phyloP scores from a whole-genome alignment of 2,888 invertebrate genomes.

The Diarsia mendica region DNA sequence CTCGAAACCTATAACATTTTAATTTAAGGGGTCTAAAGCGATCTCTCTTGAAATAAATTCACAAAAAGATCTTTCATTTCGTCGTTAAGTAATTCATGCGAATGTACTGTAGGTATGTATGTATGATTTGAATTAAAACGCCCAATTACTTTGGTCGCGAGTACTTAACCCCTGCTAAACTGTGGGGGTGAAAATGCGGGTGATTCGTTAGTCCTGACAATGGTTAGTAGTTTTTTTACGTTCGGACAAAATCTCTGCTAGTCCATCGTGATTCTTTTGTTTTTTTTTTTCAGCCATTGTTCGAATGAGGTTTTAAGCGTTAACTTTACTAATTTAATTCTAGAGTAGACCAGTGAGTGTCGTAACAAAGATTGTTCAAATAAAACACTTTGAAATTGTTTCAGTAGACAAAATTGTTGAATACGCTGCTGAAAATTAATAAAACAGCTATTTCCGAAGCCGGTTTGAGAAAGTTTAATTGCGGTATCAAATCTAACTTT shows the following conservation, averaged over 20 bases:
- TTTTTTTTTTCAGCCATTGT: slow-evolving; percentile 24
- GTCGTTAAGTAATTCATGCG: slow-evolving; percentile 44
- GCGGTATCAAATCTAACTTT: background rate
- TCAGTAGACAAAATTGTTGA: background rate
- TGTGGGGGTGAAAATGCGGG: slow-evolving; percentile 32
- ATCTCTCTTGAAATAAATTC: slow-evolving; percentile 35
- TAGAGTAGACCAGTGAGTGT: background rate
- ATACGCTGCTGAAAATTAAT: background rate
- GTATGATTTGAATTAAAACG: slow-evolving; percentile 54
- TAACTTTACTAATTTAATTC: slow-evolving; percentile 10
- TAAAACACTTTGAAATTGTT: background rate
- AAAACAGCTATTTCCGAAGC: background rate
- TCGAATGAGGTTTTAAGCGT: slow-evolving; percentile 15
- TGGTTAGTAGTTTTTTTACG: slow-evolving; percentile 24
- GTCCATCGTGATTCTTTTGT: background rate
- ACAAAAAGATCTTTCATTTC: slow-evolving; percentile 43
- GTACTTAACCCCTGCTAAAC: slow-evolving; percentile 50
- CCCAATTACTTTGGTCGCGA: slow-evolving; percentile 49
- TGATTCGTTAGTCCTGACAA: slow-evolving; percentile 37
- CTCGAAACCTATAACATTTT: slow-evolving; percentile 34
- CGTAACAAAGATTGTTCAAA: background rate
- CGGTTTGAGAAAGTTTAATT: background rate
- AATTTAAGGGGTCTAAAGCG: slow-evolving; percentile 24
- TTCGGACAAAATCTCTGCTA: slow-evolving; percentile 12
- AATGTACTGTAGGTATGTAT: slow-evolving; percentile 34